Evolutionary conservation across 2,797 vertebrate genomes (phyloP), one percentile per base, ranked within the genome.

Genomic region (Coracias cyanogaster): DNA sequence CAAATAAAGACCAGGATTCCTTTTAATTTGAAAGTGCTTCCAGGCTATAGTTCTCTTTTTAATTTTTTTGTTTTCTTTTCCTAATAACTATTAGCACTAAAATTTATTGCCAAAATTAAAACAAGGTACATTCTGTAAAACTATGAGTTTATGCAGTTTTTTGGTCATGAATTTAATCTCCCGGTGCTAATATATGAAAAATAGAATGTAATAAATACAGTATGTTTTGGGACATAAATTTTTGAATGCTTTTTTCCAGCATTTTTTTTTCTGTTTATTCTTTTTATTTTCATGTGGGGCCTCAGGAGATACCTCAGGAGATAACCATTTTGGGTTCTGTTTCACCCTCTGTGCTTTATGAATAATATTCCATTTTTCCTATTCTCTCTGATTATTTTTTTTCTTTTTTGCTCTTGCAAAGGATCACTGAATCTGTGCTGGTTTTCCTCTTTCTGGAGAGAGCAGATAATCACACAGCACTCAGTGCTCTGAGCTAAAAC

Each of bases 91-190:
- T 52, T 86, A 66, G 19, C 37, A 54, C 7, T 66, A 65, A 61
- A 61, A 87, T 83, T 71, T 88, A 82, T 79, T 81, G 14, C 22
- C 15, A 79, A 88, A 90, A 83, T 73, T 87, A 86, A 89, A 79
- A 2, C 6, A 54, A 70, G 11, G 5, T 48, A 72, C 90, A 72
- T 67, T 60, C 52, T 74, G 22, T 77, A 87, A 87, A 87, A 82
- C 26, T 12, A 25, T 24, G 19, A 64, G 5, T 54, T 86, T 57
- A 41, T 48, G 28, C 22, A 65, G 9, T 48, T 83, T 82, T 58
- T 48, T 35, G 76, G 22, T 29, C 12, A 48, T 45, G 14, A 26
- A 7, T 81, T 87, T 72, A 54, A 61, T 45, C 83, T 54, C 12
- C 22, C 88, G 2, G 3, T 82, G 15, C 6, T 77, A 48, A 51